Evolutionary conservation across 2,888 invertebrate species (phyloP).

Genomic region (Synanthedon vespiformis): DNA sequence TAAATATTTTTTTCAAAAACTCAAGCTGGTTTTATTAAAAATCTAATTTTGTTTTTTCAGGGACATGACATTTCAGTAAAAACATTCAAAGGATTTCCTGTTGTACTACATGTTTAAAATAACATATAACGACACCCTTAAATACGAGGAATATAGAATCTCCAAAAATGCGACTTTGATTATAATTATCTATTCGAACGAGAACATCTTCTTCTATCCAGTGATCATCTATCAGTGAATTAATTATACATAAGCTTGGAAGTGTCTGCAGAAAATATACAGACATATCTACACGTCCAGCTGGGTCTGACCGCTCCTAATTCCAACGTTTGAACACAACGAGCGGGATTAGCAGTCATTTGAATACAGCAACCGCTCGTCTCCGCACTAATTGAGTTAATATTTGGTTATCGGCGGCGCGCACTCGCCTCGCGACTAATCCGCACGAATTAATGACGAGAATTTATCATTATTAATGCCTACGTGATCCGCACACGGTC

Average conservation of each 20-base stretch:
- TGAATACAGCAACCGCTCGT: conserved; percentile 45
- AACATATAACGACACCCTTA: no score
- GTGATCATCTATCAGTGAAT: no score
- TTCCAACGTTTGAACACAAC: conserved; percentile 14
- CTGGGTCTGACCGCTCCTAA: conserved; percentile 20
- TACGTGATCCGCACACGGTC: conserved; percentile 37
- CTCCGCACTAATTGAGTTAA: conserved; percentile 68
- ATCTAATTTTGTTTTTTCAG: no score
- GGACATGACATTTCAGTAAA: no score
- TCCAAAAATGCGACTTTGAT: no score
- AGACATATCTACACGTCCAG: background rate
- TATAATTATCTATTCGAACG: no score
- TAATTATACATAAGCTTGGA: background rate
- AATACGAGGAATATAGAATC: no score
- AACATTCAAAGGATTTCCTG: no score
- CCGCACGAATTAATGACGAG: conserved; percentile 62
- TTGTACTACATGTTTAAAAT: no score
- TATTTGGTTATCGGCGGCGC: conserved; percentile 69
- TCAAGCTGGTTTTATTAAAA: no score
- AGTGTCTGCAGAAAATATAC: background rate
- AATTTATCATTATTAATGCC: conserved; percentile 69
- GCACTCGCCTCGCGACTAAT: conserved; percentile 60
- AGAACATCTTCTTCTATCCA: background rate
- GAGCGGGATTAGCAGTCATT: conserved; percentile 53
- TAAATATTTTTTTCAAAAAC: no score